These are phyloP conservation scores for Pantherophis alleghaniensis DNA, from an alignment of 2,797 vertebrate species.

Conservation along the genomic window DNA sequence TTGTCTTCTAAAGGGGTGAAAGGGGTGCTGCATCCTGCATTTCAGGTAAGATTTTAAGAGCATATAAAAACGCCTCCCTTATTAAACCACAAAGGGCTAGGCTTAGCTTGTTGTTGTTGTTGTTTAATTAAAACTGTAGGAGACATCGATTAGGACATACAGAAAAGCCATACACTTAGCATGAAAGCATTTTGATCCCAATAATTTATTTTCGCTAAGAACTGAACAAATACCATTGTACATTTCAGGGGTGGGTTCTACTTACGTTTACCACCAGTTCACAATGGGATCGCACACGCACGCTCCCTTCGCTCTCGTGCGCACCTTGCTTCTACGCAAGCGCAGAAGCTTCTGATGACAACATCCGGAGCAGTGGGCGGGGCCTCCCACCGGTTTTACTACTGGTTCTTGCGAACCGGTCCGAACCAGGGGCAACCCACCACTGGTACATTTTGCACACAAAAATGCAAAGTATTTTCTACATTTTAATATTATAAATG, in stretches of 20 bases:
- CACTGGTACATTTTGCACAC: neutral
- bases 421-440: too few species aligned
- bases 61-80: neutral
- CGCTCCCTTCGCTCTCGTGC: fast-evolving
- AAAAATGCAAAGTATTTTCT: neutral
- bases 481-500: neutral
- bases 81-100: neutral
- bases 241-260: too few species aligned
- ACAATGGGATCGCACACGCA: too few species aligned
- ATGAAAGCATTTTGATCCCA: neutral
- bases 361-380: too few species aligned
- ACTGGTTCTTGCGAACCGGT: too few species aligned
- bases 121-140: neutral
- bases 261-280: too few species aligned
- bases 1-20: neutral
- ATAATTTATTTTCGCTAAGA: neutral
- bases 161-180: neutral
- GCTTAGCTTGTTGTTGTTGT: neutral
- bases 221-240: too few species aligned
- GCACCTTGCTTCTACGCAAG: too few species aligned
- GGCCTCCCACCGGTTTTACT: too few species aligned
- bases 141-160: neutral
- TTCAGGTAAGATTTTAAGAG: neutral
- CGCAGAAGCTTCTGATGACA: too few species aligned
- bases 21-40: too few species aligned